Conservation (phyloP, 2,888 invertebrate species). For the Campopleginae sp. region DNA sequence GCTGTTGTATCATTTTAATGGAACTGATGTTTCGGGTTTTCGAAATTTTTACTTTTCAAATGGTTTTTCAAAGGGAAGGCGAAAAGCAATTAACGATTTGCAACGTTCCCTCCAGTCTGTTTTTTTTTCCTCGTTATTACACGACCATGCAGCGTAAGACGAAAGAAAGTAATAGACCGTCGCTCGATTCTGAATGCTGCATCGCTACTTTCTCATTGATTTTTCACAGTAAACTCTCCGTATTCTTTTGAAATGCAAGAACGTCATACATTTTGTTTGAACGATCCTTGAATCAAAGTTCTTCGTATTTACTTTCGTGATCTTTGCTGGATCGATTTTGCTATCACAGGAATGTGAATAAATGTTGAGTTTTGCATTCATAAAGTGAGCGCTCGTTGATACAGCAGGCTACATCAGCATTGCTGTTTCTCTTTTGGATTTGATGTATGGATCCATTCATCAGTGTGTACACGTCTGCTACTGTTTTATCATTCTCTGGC, state of each 20-base stretch:
- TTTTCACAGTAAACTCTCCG: not conserved
- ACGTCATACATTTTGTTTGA: not conserved
- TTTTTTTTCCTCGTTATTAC: not conserved
- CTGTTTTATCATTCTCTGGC: slow-evolving; percentile 42
- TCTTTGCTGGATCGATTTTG: not conserved
- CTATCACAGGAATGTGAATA: not conserved
- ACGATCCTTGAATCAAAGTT: not conserved
- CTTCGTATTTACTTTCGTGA: not conserved
- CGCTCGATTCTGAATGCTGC: not conserved
- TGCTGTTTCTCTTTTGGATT: not conserved
- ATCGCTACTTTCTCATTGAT: not conserved
- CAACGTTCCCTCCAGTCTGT: not conserved
- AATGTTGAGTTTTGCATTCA: not conserved
- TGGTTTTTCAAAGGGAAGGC: not conserved
- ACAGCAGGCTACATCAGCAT: not conserved
- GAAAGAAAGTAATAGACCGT: not conserved
- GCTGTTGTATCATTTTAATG: not conserved
- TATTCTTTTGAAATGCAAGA: not conserved
- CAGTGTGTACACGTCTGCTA: slow-evolving; percentile 43
- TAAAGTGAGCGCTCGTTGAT: not conserved
- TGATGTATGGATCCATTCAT: slow-evolving; percentile 53
- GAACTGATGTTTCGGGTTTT: not conserved
- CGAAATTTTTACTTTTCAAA: not conserved
- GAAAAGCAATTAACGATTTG: not conserved
- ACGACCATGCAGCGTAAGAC: not conserved